Evolutionary conservation across 2,888 invertebrate genomes (phyloP).

Genomic region (Pteria penguin): DNA sequence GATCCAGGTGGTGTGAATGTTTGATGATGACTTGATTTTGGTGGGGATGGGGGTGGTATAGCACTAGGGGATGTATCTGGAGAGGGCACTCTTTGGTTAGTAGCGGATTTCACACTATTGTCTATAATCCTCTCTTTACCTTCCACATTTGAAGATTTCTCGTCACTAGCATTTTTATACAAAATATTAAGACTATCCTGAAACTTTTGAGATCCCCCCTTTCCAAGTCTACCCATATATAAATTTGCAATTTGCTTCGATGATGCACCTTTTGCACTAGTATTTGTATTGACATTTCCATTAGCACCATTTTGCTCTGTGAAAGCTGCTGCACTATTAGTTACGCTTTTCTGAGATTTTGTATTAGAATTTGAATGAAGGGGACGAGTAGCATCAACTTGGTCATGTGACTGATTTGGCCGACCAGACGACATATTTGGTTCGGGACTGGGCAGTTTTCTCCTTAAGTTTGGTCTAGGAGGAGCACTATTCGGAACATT

Average conservation of each 20-base stretch:
- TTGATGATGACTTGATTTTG: constrained; percentile 43
- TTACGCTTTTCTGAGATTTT: neutral
- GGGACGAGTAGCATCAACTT: too few relatives aligned
- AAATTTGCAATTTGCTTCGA: constrained; percentile 79
- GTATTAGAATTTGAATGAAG: neutral
- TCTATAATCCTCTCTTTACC: constrained; percentile 16
- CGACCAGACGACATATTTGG: neutral
- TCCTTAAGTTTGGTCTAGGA: neutral
- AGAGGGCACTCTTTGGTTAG: neutral
- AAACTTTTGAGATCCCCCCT: constrained; percentile 72
- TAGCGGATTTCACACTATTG: constrained; percentile 13
- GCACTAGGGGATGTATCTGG: constrained; percentile 14
- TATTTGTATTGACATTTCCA: constrained; percentile 23
- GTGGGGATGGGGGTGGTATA: constrained; percentile 7
- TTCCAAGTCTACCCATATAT: constrained; percentile 74
- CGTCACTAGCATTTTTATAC: constrained; percentile 60
- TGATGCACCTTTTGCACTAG: constrained; percentile 75
- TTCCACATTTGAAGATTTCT: constrained; percentile 25
- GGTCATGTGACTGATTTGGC: neutral
- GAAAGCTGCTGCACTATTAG: neutral
- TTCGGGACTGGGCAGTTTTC: neutral
- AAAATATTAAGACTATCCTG: constrained; percentile 71
- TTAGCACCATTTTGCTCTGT: constrained; percentile 25
- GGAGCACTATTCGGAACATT: constrained; percentile 1
- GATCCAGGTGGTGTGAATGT: constrained; percentile 60